Conservation (phyloP, 2,113 vertebrate species). For the Petrocephalus zakoni region DNA sequence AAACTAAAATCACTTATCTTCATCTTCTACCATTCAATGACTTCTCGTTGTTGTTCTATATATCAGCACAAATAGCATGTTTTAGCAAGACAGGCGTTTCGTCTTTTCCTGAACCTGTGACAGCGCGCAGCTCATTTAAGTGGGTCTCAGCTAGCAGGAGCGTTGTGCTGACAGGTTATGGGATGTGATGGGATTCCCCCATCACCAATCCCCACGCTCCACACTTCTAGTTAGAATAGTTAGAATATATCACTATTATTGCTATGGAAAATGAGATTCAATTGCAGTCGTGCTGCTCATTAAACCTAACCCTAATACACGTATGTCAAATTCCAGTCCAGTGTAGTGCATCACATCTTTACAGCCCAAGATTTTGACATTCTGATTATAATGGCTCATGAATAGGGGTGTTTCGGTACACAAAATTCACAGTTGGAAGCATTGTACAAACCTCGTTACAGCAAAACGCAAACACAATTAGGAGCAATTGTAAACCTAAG, state of each 20-base stretch:
- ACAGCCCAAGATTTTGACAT: neutral
- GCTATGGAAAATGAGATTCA: neutral
- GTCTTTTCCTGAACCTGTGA: neutral
- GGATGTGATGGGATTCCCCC: neutral
- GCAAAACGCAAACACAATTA: neutral
- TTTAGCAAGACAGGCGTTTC: neutral
- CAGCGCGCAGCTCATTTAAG: neutral
- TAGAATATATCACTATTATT: slow-evolving; percentile 7
- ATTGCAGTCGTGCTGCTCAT: neutral
- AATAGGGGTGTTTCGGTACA: neutral
- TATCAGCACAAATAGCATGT: neutral
- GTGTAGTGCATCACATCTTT: neutral
- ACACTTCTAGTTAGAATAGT: neutral
- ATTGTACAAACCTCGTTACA: neutral
- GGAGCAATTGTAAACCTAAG: neutral
- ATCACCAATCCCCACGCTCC: slow-evolving; percentile 14
- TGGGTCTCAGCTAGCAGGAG: slow-evolving; percentile 26
- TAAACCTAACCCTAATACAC: neutral
- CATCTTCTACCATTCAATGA: neutral
- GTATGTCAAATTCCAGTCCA: neutral
- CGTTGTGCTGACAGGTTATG: slow-evolving; percentile 43
- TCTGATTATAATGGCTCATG: neutral
- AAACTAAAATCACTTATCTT: neutral
- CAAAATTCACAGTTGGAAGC: neutral
- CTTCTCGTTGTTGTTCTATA: neutral